Conservation (phyloP, 2,797 vertebrate species). For the Anas flavirostris region DNA sequence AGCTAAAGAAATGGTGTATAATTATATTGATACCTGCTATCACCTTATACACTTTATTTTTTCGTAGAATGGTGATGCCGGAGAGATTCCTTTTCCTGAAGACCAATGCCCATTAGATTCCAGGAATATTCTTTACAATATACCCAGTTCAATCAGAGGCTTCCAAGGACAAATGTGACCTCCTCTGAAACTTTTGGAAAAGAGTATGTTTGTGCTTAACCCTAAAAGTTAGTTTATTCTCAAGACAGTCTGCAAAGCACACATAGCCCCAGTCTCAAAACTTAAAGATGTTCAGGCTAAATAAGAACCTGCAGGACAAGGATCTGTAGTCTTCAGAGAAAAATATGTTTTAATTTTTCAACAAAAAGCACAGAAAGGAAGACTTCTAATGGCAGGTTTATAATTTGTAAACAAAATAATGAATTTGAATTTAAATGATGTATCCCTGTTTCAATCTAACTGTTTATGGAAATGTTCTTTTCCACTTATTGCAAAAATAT, state of each 20-base stretch:
- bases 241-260: neutral
- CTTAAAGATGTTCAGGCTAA: neutral
- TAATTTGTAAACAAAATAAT: neutral
- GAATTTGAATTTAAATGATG: neutral
- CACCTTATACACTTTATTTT: neutral
- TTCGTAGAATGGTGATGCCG: neutral
- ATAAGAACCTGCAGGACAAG: neutral
- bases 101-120: neutral
- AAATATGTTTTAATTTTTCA: neutral
- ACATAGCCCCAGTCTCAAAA: neutral
- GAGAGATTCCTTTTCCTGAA: neutral
- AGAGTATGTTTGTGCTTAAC: neutral
- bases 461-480: neutral
- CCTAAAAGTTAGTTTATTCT: neutral
- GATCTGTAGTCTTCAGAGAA: neutral
- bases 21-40: neutral
- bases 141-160: neutral
- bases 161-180: neutral
- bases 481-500: neutral
- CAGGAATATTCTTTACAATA: neutral
- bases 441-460: neutral
- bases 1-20: neutral
- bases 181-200: neutral
- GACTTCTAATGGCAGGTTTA: neutral
- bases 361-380: neutral